Base-by-base conservation (phyloP, 2,888 invertebrate genomes). In the Eristalinus aeneus region DNA sequence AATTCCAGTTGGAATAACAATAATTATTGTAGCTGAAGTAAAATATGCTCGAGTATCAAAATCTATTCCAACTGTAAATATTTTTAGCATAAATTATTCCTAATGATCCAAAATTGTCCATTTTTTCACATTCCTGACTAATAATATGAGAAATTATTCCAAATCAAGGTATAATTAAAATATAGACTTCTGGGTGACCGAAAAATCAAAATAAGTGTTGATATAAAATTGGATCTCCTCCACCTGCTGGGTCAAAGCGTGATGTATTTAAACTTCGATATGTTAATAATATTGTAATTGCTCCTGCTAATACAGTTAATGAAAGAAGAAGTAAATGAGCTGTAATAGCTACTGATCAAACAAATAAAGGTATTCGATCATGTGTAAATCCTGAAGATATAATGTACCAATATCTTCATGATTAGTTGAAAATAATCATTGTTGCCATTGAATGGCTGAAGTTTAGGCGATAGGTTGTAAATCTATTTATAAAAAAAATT, bases 161-260 rank as follows among this genome's bases (percentile, higher is more conserved):
- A 94, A 97, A 97, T 92, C 95, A 96, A 0, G 96, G 96, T 89
- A 97, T 90, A 95, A 97, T 96, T 93, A 97, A 93, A 96, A 97
- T 96, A 93, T 97, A 97, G 87, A 97, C 96, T 95, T 97, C 96
- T 10, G 96, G 97, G 75, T 97, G 97, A 0, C 96, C 97, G 94
- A 97, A 97, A 93, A 97, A 97, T 95, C 96, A 97, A 93, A 97
- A 96, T 94, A 97, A 93, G 92, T 97, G 96, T 94, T 97, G 96
- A 73, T 96, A 97, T 89, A 97, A 89, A 93, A 97, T 95, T 1
- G 96, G 96, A 75, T 97, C 96, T 72, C 96, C 97, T 32, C 96
- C 97, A 83, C 96, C 96, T 0, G 94, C 94, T 0, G 96, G 96
- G 39, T 97, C 96, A 94, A 97, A 97, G 92, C 97, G 97, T 0